Conservation (phyloP, 2,113 vertebrate species). For the Glaucidium brasilianum region DNA sequence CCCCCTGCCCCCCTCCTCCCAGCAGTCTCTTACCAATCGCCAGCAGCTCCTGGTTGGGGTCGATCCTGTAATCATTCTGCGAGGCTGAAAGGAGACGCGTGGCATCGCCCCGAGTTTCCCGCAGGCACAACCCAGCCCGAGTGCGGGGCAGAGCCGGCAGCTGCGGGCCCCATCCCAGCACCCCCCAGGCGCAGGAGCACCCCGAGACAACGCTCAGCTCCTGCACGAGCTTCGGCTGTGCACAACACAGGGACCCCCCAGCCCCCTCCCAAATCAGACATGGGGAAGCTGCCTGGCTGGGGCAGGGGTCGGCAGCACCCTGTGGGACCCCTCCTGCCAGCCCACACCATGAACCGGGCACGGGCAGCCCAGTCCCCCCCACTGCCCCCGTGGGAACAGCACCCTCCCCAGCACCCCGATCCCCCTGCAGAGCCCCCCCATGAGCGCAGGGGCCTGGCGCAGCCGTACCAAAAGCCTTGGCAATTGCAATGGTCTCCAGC, state of each 20-base stretch:
- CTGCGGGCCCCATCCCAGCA: rapidly evolving
- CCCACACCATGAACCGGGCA: rapidly evolving
- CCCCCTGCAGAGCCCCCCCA: rapidly evolving
- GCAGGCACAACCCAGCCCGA: rapidly evolving
- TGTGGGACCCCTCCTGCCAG: rapidly evolving
- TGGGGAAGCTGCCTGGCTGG: background rate
- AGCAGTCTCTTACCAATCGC: conserved; percentile 82
- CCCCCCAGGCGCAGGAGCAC: rapidly evolving
- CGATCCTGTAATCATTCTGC: conserved; percentile 86
- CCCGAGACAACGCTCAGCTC: background rate
- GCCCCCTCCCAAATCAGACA: rapidly evolving
- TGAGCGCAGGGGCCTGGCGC: background rate
- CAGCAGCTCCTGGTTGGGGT: conserved; percentile 92
- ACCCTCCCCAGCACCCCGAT: background rate
- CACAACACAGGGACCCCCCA: rapidly evolving
- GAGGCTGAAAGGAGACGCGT: conserved; percentile 74
- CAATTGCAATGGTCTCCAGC: conserved; percentile 91
- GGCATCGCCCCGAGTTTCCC: rapidly evolving
- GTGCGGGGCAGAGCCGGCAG: rapidly evolving
- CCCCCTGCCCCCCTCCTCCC: background rate
- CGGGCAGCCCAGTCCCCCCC: background rate
- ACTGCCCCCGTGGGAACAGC: background rate
- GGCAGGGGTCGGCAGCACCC: background rate
- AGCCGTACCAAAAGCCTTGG: conserved; percentile 90
- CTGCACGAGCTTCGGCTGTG: background rate